Conservation (phyloP, 2,888 invertebrate genomes). For the Biston stratarius region DNA sequence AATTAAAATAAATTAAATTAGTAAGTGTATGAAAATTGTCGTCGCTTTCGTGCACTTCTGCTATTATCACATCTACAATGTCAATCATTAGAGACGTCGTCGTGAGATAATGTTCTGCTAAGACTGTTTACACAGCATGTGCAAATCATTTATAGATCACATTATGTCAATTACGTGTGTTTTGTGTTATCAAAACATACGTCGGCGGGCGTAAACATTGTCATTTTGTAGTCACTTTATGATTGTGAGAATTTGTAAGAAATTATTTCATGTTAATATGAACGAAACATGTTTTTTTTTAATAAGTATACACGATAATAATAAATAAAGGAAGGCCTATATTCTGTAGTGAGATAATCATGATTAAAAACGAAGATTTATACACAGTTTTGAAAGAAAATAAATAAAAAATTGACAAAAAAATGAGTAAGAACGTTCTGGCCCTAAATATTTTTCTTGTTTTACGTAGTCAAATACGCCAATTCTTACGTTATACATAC, state of each 20-base stretch:
- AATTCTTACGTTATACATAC: no score
- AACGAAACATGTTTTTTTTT: no score
- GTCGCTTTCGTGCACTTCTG: slow-evolving; percentile 32
- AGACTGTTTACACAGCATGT: slow-evolving; percentile 19
- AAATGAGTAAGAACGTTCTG: no score
- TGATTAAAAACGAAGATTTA: no score
- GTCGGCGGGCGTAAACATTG: not conserved
- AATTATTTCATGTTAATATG: no score
- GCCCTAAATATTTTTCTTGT: no score
- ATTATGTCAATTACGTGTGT: slow-evolving; percentile 24
- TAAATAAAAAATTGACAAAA: no score
- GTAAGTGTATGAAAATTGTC: slow-evolving; percentile 28
- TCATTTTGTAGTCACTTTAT: not conserved
- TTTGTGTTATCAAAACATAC: slow-evolving; percentile 13
- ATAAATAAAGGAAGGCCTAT: no score
- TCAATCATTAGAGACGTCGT: slow-evolving; percentile 16
- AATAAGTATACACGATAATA: no score
- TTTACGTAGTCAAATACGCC: no score
- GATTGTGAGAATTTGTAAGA: not conserved
- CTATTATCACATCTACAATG: slow-evolving; percentile 36
- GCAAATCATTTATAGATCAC: slow-evolving; percentile 15
- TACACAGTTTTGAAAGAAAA: no score
- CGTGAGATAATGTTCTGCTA: slow-evolving; percentile 21
- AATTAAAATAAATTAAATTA: slow-evolving; percentile 32
- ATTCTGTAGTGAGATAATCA: no score